phyloP scores from a whole-genome alignment of 2,888 invertebrate species.

The Stenichneumon culpator region DNA sequence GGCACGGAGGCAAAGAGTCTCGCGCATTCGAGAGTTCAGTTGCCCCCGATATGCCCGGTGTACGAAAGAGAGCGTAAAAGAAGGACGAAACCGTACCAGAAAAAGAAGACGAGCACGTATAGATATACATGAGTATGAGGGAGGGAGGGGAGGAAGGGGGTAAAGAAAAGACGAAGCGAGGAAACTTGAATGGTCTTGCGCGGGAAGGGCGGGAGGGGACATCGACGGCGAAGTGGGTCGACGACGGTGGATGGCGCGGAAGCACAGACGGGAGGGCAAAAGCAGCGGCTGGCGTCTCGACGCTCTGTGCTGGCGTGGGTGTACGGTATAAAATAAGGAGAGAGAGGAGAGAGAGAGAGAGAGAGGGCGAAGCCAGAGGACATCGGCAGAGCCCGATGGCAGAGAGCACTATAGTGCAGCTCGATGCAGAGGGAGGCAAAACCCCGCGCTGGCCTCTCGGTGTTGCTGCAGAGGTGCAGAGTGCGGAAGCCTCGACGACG shows the following conservation, averaged over 20 bases:
- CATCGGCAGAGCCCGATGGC: constrained; percentile 15
- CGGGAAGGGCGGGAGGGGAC: constrained; percentile 7
- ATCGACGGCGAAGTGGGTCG: constrained; percentile 65
- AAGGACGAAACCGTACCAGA: constrained; percentile 15
- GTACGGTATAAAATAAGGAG: constrained; percentile 59
- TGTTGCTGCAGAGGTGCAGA: constrained; percentile 32
- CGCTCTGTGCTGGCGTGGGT: constrained; percentile 76
- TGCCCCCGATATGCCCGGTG: constrained; percentile 36
- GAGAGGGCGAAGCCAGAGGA: constrained; percentile 18
- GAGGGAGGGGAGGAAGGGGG: constrained; percentile 1
- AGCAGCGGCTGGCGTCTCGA: constrained; percentile 69
- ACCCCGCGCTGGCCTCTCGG: constrained; percentile 25
- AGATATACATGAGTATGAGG: background rate
- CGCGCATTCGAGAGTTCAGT: constrained; percentile 40
- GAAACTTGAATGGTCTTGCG: constrained; percentile 68
- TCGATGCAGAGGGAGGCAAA: constrained; percentile 32
- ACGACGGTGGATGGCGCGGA: constrained; percentile 60
- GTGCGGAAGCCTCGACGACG: constrained; percentile 35
- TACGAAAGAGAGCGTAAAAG: constrained; percentile 13
- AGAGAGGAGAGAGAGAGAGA: constrained; percentile 67
- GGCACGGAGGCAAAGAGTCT: constrained; percentile 1
- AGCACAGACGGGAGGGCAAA: constrained; percentile 45
- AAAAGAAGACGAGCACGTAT: constrained; percentile 2
- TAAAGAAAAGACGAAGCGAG: constrained; percentile 36
- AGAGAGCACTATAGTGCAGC: constrained; percentile 12